Evolutionary conservation across 2,888 invertebrate species (phyloP), one percentile per base, ranked within the genome.

Genomic region (Aphodius sticticus): DNA sequence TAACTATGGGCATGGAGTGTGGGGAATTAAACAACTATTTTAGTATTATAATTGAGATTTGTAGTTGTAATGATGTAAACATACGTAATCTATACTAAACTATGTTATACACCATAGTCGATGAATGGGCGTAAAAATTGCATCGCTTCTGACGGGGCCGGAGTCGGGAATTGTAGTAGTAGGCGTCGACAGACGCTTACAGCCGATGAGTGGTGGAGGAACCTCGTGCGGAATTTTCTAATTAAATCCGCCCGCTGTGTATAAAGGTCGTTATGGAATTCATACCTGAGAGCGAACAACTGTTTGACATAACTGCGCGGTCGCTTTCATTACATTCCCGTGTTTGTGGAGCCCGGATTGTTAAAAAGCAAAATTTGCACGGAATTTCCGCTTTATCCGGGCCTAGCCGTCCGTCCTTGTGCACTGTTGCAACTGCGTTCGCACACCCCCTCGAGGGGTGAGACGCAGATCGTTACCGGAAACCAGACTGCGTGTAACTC

Each of bases 211-310:
- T 77, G 76, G 80, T 70, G 77, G 76, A 53, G 71, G 76, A 76
- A 70, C 77, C 78, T 72, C 77, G 83, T 83, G 80, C 82, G 87
- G 87, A 87, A 87, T 87, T 87, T 87, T 87, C 86, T 87, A 87
- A 87, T 87, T 87, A 87, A 87, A 87, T 87, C 86, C 86, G 85
- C 86, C 84, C 84, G 84, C 84, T 84, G 36, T 35, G 84, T 84
- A 86, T 85, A 86, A 86, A 87, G 86, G 86, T 86, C 86, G 87
- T 87, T 87, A 86, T 87, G 87, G 87, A 87, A 87, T 87, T 87
- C 87, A 88, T 88, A 87, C 87, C 87, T 87, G 87, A 86, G 85
- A 87, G 87, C 86, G 86, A 87, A 87, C 87, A 87, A 87, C 86
- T 87, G 87, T 86, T 87, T 87, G 88, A 88, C 87, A 87, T 87